Percentiles rank a stretch among this genome's conserved stretches.
Evolutionary conservation across 2,113 vertebrate species (phyloP).

Genomic region (Phalacrocorax brasilianus): DNA sequence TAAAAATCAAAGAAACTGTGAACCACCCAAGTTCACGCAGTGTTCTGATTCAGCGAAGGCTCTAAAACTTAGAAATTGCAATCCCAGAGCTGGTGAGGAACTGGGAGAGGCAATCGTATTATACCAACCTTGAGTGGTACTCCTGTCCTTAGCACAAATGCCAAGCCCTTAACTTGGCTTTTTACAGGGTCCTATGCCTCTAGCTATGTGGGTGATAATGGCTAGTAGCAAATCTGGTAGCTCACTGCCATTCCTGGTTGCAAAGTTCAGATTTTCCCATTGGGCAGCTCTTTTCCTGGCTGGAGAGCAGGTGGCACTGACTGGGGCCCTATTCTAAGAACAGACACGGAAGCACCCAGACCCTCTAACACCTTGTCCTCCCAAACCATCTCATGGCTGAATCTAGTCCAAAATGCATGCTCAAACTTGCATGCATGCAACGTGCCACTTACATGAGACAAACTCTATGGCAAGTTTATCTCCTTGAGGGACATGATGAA

Average conservation of each 20-base stretch:
- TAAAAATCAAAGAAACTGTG: neutral
- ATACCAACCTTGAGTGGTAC: neutral
- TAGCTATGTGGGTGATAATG: accelerated
- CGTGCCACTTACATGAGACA: neutral
- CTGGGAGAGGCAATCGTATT: neutral
- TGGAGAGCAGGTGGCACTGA: neutral
- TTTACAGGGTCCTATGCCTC: neutral
- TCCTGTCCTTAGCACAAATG: neutral
- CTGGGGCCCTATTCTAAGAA: neutral
- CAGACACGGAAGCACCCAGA: neutral
- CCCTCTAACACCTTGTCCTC: neutral
- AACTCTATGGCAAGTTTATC: neutral
- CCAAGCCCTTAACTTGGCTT: accelerated
- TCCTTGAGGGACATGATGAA: neutral
- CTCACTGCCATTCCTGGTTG: neutral
- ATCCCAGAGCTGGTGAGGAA: neutral
- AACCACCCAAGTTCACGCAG: neutral
- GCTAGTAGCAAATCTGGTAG: neutral
- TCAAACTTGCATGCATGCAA: neutral
- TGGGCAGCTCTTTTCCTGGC: neutral
- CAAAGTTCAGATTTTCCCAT: neutral
- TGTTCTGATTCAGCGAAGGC: neutral
- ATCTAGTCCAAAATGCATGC: neutral
- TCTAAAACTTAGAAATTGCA: neutral
- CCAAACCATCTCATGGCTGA: neutral